phyloP scores from a whole-genome alignment of 1,140 invertebrate genomes.

The Aphaenogaster ashmeadi region DNA sequence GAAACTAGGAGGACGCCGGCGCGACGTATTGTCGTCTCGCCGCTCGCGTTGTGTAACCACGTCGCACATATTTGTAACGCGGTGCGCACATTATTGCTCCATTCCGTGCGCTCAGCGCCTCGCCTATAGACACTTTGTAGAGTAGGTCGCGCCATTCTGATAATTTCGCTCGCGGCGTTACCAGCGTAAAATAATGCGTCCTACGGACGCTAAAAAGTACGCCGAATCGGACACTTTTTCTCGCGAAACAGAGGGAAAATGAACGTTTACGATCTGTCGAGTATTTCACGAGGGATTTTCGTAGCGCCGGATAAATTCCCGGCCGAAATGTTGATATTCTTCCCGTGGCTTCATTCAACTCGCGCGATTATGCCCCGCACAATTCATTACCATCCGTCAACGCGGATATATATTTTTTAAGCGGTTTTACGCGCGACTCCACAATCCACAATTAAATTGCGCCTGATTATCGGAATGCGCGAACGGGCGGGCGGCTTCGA shows the following conservation, averaged over 20 bases:
- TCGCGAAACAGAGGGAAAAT: background rate
- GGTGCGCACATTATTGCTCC: slow-evolving; percentile 35
- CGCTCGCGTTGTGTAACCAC: slow-evolving; percentile 38
- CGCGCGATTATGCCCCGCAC: background rate
- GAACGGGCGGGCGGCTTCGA: background rate
- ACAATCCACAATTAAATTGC: slow-evolving; percentile 36
- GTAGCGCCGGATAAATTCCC: background rate
- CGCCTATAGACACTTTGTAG: slow-evolving; percentile 6
- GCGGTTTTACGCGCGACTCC: slow-evolving; percentile 19
- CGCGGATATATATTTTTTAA: slow-evolving; percentile 33
- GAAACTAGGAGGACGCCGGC: slow-evolving; percentile 18
- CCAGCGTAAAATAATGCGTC: background rate
- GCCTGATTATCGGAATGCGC: slow-evolving; percentile 39
- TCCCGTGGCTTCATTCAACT: background rate
- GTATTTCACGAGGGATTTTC: background rate
- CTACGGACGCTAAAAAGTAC: background rate
- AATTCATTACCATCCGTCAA: slow-evolving; percentile 27
- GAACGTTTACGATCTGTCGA: background rate
- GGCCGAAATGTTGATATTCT: background rate
- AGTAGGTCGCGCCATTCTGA: slow-evolving; percentile 41
- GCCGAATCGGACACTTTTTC: background rate
- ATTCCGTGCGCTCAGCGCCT: slow-evolving; percentile 28
- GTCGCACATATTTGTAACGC: slow-evolving; percentile 43
- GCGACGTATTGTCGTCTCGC: slow-evolving; percentile 22
- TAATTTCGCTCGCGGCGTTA: slow-evolving; percentile 6